Percentiles rank a stretch among this genome's conserved stretches.
phyloP scores from a whole-genome alignment of 2,888 invertebrate genomes.

The Sinohyriopsis cumingii region DNA sequence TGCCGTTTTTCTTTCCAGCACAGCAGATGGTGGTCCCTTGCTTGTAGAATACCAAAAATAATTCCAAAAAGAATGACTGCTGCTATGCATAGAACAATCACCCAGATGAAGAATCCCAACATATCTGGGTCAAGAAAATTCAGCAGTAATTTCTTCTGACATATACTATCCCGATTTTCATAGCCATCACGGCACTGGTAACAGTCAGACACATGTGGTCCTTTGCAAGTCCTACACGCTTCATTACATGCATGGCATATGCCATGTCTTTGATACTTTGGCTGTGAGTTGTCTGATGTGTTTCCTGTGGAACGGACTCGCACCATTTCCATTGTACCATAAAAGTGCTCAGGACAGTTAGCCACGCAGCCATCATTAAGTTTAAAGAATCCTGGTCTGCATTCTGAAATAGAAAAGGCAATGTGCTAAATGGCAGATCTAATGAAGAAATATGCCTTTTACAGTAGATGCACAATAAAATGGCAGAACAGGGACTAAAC shows the following conservation, averaged over 20 bases:
- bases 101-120: conserved; percentile 62
- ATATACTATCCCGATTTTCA: conserved; percentile 44
- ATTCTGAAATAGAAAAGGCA: conserved; percentile 47
- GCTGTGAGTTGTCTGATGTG: conserved; percentile 30
- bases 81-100: conserved; percentile 60
- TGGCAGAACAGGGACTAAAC: too few species aligned
- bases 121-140: conserved; percentile 62
- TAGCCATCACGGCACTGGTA: conserved; percentile 56
- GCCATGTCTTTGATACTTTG: conserved; percentile 51
- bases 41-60: conserved; percentile 59
- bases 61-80: conserved; percentile 60
- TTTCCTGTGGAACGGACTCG: conserved; percentile 41
- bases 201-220: conserved; percentile 51
- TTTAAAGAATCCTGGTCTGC: conserved; percentile 60
- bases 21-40: conserved; percentile 51
- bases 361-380: conserved; percentile 58
- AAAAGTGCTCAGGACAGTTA: conserved; percentile 61
- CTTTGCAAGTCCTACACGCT: conserved; percentile 61
- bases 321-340: conserved; percentile 56
- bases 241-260: conserved; percentile 56
- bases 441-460: neutral
- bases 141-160: conserved; percentile 60
- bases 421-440: neutral
- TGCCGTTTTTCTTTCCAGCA: conserved; percentile 58
- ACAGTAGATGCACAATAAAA: neutral